phyloP scores from a whole-genome alignment of 2,113 vertebrate genomes.

The Leiothrix lutea region DNA sequence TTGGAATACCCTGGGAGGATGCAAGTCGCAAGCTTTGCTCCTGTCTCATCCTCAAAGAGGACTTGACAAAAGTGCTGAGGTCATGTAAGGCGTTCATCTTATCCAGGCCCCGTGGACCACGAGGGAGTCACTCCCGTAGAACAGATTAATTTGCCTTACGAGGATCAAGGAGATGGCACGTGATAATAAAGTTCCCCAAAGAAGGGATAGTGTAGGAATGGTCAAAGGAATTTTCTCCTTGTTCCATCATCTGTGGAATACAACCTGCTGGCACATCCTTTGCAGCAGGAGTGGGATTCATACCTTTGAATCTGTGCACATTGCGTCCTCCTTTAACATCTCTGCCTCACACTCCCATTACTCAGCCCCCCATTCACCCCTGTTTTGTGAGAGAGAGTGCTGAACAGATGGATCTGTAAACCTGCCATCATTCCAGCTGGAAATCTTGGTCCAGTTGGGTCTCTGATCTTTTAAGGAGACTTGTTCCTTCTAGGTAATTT shows the following conservation, averaged over 20 bases:
- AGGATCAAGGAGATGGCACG: neutral
- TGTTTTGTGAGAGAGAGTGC: neutral
- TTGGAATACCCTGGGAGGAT: neutral
- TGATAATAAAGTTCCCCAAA: neutral
- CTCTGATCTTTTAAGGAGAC: neutral
- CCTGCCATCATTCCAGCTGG: neutral
- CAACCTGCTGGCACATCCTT: neutral
- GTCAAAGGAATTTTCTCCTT: neutral
- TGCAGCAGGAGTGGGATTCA: neutral
- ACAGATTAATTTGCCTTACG: neutral
- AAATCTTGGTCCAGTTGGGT: neutral
- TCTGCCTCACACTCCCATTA: neutral
- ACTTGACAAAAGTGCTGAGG: neutral
- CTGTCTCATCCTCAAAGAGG: neutral
- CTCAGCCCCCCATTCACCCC: neutral
- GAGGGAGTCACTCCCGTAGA: neutral
- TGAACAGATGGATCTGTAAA: neutral
- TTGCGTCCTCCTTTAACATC: rapidly evolving
- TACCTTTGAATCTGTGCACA: neutral
- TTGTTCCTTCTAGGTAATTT: neutral
- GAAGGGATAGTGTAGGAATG: neutral
- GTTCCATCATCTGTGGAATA: neutral
- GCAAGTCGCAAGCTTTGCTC: neutral
- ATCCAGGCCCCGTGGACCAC: neutral
- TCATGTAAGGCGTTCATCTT: neutral